These are phyloP conservation scores for Acropora yongei DNA, from an alignment of 64 coral and sea anemone species.

Conservation along the genomic window DNA sequence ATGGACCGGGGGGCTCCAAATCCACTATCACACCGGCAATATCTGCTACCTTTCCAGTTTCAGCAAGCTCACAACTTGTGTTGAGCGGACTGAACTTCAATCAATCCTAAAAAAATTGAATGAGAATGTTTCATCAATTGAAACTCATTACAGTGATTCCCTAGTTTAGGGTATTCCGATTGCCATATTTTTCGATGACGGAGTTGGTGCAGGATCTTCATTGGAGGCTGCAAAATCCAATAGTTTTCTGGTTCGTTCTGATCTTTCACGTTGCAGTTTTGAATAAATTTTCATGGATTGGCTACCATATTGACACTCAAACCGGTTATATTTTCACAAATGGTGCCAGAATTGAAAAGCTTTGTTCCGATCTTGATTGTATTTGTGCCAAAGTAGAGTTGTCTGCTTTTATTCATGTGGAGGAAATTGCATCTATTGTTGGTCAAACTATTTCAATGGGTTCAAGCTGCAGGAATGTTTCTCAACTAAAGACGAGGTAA, in stretches of 20 bases:
- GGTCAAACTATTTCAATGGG: slow-evolving; percentile 51
- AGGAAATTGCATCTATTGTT: background rate
- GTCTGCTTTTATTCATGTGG: background rate
- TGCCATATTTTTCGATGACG: background rate
- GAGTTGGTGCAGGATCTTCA: background rate
- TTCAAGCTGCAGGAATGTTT: slow-evolving; percentile 20
- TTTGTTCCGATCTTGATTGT: background rate
- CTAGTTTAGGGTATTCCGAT: background rate
- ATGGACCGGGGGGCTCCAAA: too few species aligned
- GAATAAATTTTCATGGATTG: background rate
- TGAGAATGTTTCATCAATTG: too few species aligned
- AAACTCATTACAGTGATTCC: too few species aligned
- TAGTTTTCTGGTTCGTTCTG: background rate
- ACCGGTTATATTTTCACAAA: background rate
- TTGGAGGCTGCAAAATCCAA: background rate
- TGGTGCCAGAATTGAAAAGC: background rate
- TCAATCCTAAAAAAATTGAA: too few species aligned
- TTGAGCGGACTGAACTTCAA: too few species aligned
- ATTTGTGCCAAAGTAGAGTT: background rate
- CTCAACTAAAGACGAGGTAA: slow-evolving; percentile 13
- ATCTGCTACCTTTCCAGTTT: too few species aligned
- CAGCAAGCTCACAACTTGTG: too few species aligned
- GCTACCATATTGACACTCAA: background rate
- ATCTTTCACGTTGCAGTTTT: background rate
- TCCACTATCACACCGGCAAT: too few species aligned